Percentiles rank a stretch among this genome's conserved stretches.
Conservation (phyloP, 1,140 invertebrate species). For the Polypedilum pembai region DNA sequence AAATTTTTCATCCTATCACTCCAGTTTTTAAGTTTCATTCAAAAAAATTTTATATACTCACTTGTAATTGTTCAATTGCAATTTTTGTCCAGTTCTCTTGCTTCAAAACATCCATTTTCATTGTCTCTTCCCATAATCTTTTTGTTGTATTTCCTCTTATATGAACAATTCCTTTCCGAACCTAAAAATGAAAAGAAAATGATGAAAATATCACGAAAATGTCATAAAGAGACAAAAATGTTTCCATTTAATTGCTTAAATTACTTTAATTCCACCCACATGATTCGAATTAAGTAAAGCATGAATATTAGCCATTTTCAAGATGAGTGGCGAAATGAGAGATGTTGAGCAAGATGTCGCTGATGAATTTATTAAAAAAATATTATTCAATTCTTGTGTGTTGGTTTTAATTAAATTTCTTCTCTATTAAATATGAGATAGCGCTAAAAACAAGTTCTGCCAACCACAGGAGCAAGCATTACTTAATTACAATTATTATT, state of each 20-base stretch:
- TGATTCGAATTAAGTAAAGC: background rate
- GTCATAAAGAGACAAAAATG: background rate
- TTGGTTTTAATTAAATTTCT: background rate
- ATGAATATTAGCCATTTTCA: constrained; percentile 28
- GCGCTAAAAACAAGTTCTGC: no score
- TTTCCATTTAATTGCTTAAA: background rate
- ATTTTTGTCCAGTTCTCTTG: constrained; percentile 64
- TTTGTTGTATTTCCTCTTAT: constrained; percentile 67
- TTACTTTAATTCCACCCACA: no score
- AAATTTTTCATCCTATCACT: no score
- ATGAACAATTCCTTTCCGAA: constrained; percentile 67
- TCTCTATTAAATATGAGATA: background rate
- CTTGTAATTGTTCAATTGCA: constrained; percentile 52
- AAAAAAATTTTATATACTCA: constrained; percentile 35
- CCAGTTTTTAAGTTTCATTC: no score
- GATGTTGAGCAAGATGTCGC: background rate
- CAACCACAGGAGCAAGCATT: no score
- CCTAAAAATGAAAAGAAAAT: constrained; percentile 46
- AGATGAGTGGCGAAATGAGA: background rate
- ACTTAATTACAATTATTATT: no score
- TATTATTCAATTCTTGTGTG: background rate
- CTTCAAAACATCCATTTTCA: constrained; percentile 54
- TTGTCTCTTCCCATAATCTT: constrained; percentile 70
- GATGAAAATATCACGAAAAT: background rate
- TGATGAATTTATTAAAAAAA: background rate